phyloP scores from a whole-genome alignment of 2,797 vertebrate species.

The Pseudomugil gertrudae region DNA sequence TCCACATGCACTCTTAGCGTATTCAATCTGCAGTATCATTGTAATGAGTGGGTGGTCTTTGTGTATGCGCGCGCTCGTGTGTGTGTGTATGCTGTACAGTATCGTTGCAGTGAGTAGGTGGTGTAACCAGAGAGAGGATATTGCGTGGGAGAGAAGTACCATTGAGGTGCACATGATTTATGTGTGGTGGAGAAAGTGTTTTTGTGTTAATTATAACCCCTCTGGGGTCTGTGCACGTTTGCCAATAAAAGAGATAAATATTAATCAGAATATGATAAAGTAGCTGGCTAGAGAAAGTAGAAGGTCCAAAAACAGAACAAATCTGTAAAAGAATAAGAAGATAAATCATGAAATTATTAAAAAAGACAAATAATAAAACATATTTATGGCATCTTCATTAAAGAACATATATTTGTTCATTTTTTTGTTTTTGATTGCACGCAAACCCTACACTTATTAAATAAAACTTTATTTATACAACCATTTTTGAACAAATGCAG shows the following conservation, averaged over 20 bases:
- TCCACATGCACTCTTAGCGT: conserved; percentile 15
- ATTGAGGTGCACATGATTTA: conserved; percentile 69
- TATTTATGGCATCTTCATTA: too few species aligned
- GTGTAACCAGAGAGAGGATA: conserved; percentile 75
- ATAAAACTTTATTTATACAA: too few species aligned
- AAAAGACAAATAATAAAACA: too few species aligned
- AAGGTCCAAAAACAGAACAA: background rate
- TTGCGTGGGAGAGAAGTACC: conserved; percentile 75
- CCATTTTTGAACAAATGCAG: too few species aligned
- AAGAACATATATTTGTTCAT: too few species aligned
- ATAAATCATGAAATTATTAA: too few species aligned
- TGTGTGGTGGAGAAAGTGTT: conserved; percentile 35
- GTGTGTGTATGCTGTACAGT: conserved; percentile 44
- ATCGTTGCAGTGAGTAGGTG: conserved; percentile 71
- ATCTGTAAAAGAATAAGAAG: conserved; percentile 19
- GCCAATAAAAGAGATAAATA: conserved; percentile 17
- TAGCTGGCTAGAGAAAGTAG: background rate
- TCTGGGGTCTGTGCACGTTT: conserved; percentile 27
- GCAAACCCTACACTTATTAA: too few species aligned
- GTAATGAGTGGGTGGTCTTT: conserved; percentile 65
- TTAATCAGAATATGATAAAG: conserved; percentile 6
- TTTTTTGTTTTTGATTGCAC: too few species aligned
- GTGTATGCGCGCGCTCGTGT: conserved; percentile 35
- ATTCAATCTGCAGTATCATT: conserved; percentile 67
- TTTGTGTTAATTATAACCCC: conserved; percentile 58